Conservation (phyloP, 2,888 invertebrate genomes). For the Vanessa cardui region DNA sequence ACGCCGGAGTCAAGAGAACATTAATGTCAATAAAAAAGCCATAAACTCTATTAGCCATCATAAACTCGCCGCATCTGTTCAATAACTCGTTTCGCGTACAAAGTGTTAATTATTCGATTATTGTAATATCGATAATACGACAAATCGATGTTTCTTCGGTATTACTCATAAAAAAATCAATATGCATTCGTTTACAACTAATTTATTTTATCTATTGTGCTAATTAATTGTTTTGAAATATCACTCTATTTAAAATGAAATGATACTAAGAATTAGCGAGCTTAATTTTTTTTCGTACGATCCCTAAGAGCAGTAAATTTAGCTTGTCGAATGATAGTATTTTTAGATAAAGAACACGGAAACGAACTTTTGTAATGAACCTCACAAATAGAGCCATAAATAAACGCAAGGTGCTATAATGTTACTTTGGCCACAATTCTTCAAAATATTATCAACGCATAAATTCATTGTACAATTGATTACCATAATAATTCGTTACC, state of each 20-base stretch:
- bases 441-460: conserved; percentile 70
- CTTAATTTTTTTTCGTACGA: conserved; percentile 26
- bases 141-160: conserved; percentile 5
- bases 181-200: neutral
- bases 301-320: conserved; percentile 61
- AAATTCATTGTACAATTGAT: conserved; percentile 69
- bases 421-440: conserved; percentile 73
- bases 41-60: conserved; percentile 81
- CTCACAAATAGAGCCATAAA: conserved; percentile 74
- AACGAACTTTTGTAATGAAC: conserved; percentile 76
- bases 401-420: conserved; percentile 77
- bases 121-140: conserved; percentile 26
- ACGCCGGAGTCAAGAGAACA: conserved; percentile 78
- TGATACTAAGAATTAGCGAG: conserved; percentile 7
- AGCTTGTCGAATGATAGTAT: conserved; percentile 69
- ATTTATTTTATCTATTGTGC: neutral
- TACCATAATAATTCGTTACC: conserved; percentile 79
- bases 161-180: neutral
- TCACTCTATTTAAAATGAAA: neutral
- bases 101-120: conserved; percentile 54
- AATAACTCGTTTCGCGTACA: conserved; percentile 75
- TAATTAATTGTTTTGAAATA: neutral
- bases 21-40: conserved; percentile 82
- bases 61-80: conserved; percentile 80
- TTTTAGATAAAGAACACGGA: conserved; percentile 77